Evolutionary conservation across 1,140 invertebrate genomes (phyloP), one percentile per base, ranked within the genome.

Genomic region (Ooceraea biroi): DNA sequence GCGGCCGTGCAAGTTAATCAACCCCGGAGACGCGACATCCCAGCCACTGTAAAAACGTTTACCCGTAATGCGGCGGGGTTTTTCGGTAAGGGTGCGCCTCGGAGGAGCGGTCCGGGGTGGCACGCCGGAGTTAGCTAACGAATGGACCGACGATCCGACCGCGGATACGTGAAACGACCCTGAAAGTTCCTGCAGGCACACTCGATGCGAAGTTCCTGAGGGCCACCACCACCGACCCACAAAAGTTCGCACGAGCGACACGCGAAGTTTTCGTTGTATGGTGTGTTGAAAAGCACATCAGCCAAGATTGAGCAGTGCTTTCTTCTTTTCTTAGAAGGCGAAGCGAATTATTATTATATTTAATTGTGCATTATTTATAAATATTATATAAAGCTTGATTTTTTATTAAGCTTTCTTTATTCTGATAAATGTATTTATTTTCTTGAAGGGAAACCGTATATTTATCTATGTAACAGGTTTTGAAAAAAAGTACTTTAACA

Each of bases 161-260:
- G 36, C 57, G 71, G 57, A 85, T 76, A 88, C 82, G 71, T 84
- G 85, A 57, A 72, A 27, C 71, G 69, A 74, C 74, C 85, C 69
- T 55, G 85, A 85, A 88, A 88, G 82, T 88, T 88, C 17, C 76
- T 46, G 82, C 84, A 65, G 65, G n/a, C 25, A 77, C 27, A n/a
- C 22, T 48, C 25, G 19, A 77, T 14, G 52, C 41, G 71, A 69
- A 74, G 73, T 85, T 87, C 57, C 83, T 50, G 19, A 27, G 58
- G 60, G 71, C 48, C 36, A 36, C 48, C 48, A 52, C 19, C 19
- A 30, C n/a, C 48, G 27, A n/a, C n/a, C n/a, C n/a, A n/a, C 14
- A 22, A 17, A 80, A 74, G 48, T 88, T 84, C 11, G 25, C n/a
- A 14, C 14, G 10, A n/a, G 48, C 30, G 36, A 41, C 27, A n/a